Evolutionary conservation across 1,140 invertebrate species (phyloP), one percentile per base, ranked within the genome.

Genomic region (Dufourea novaeangliae): DNA sequence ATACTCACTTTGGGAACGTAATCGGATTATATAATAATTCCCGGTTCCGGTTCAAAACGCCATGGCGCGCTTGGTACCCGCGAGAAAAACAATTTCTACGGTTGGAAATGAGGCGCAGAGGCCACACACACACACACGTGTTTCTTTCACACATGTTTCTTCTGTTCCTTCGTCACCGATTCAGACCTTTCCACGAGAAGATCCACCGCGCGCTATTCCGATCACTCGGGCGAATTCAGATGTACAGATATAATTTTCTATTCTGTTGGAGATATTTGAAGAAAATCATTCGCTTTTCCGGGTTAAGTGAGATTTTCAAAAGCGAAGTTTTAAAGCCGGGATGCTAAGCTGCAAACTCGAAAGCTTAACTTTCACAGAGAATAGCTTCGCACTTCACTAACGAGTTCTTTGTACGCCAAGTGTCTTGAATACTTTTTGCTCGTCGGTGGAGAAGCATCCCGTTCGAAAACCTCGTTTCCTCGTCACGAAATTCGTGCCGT

Each of bases 1-100:
- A 76, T 76, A 76, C 50, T 27, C 54, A 57, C 41, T 61, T 76
- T 44, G 37, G n/a, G 0, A n/a, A 2, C 41, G 20, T 76, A 76
- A 76, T 76, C 39, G 64, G 73, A 76, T 76, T 76, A 76, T 61
- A 76, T 68, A 39, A 74, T 74, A 69, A 67, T 61, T 41, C 39
- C 12, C 29, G 10, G 27, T 68, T 57, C 32, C 32, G 41, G 41
- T 37, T 27, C 64, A 32, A 59, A 61, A 52, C 54, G n/a, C n/a
- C n/a, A 17, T 17, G 20, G 20, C 46, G 46, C 66, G n/a, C 27
- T n/a, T n/a, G n/a, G 22, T 4, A 57, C 57, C 50, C 25, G 7
- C 61, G 61, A 54, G 29, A 11, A 27, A 25, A 68, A 68, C 52
- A 52, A 14, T n/a, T 39, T 62, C 34, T 14, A n/a, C 29, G 20